phyloP scores from a whole-genome alignment of 92 coral and sea anemone genomes.

The Phenganax stokvisi region DNA sequence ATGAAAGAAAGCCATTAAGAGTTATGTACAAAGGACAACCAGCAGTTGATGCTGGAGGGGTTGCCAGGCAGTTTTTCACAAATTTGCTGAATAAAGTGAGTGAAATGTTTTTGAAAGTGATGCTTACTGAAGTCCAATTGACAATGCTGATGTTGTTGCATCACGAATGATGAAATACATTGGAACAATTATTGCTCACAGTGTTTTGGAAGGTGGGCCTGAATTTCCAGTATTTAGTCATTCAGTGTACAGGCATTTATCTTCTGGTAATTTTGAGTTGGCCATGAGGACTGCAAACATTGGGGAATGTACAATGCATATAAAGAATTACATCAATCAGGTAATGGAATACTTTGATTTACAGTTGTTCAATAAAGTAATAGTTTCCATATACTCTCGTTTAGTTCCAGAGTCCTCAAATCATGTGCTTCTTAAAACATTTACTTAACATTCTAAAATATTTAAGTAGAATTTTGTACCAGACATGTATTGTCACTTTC shows the following conservation, averaged over 20 bases:
- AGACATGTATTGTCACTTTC: too few relatives aligned
- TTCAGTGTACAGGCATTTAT: slow-evolving; percentile 51
- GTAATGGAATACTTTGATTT: slow-evolving; percentile 1
- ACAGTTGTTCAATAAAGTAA: too few relatives aligned
- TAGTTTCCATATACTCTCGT: too few relatives aligned
- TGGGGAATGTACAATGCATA: slow-evolving; percentile 40
- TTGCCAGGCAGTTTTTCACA: slow-evolving; percentile 57
- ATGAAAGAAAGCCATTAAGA: slow-evolving; percentile 42
- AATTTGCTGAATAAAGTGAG: slow-evolving; percentile 51
- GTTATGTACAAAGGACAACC: slow-evolving; percentile 48
- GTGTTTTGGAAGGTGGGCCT: slow-evolving; percentile 60
- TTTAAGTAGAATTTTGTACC: too few relatives aligned
- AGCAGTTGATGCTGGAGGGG: slow-evolving; percentile 70
- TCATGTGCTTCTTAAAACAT: too few relatives aligned
- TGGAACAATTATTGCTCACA: slow-evolving; percentile 59
- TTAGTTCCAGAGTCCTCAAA: too few relatives aligned
- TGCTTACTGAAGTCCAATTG: slow-evolving; percentile 52
- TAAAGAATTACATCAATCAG: slow-evolving; percentile 39
- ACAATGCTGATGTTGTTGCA: slow-evolving; percentile 61
- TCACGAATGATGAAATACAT: slow-evolving; percentile 61
- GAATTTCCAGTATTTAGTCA: slow-evolving; percentile 60
- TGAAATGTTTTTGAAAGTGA: slow-evolving; percentile 50
- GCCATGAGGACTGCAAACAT: slow-evolving; percentile 36
- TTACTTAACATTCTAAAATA: too few relatives aligned
- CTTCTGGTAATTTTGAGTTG: slow-evolving; percentile 48